These are phyloP conservation scores for Trichonephila clavata DNA, from an alignment of 1,140 invertebrate species.

Conservation along the genomic window DNA sequence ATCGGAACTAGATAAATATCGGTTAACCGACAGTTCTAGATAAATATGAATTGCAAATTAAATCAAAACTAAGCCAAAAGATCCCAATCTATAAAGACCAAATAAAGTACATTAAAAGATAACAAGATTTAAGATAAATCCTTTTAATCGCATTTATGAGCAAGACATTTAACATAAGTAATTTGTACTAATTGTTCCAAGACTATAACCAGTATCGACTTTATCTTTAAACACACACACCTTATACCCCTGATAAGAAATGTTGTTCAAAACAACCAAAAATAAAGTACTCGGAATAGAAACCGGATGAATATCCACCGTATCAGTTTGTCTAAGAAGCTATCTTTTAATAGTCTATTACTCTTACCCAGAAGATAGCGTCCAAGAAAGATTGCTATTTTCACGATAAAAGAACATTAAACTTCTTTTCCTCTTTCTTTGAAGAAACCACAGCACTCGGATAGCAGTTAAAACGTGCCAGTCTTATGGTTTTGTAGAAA, in stretches of 20 bases:
- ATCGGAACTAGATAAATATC: too few relatives aligned
- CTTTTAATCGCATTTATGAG: neutral
- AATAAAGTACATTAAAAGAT: neutral
- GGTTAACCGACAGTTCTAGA: too few relatives aligned
- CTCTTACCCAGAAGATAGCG: constrained; percentile 29
- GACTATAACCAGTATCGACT: neutral
- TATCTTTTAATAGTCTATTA: constrained; percentile 56
- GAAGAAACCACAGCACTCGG: neutral
- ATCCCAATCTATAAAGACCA: too few relatives aligned
- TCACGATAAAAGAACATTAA: constrained; percentile 24
- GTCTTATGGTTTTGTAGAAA: neutral
- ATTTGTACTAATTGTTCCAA: neutral
- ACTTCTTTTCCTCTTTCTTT: constrained; percentile 11
- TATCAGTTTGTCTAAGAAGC: neutral
- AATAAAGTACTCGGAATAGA: neutral
- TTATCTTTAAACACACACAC: neutral
- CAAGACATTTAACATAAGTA: neutral
- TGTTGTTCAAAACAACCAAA: neutral
- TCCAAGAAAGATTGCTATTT: constrained; percentile 20
- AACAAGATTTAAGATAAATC: neutral
- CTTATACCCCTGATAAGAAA: neutral
- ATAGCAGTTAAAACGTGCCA: neutral
- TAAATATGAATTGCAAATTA: too few relatives aligned
- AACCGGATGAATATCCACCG: neutral
- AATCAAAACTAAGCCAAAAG: too few relatives aligned